Conservation (phyloP, 2,113 vertebrate species). For the Acrocephalus kingi region DNA sequence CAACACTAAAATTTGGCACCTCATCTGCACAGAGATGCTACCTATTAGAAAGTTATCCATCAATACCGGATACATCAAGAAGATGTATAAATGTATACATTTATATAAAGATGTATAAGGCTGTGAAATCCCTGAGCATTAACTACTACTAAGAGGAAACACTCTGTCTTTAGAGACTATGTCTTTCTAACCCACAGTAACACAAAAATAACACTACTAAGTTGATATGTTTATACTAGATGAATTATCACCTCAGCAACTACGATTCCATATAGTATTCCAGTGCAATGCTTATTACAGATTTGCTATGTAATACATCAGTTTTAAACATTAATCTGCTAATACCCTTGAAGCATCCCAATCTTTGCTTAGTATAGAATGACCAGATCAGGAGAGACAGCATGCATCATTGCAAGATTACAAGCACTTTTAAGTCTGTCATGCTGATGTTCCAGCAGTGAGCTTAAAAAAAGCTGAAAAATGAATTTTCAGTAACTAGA, state of each 20-base stretch:
- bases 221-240: not conserved
- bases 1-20: not conserved
- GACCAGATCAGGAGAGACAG: not conserved
- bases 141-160: not conserved
- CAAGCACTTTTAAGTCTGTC: conserved; percentile 4
- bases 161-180: not conserved
- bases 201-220: not conserved
- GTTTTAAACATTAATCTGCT: not conserved
- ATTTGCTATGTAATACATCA: not conserved
- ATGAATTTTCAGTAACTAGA: not conserved
- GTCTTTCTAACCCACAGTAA: not conserved
- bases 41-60: not conserved
- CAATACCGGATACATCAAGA: not conserved
- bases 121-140: not conserved
- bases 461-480: conserved; percentile 21
- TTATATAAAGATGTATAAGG: not conserved
- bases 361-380: not conserved
- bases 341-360: not conserved
- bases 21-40: not conserved
- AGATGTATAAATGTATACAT: not conserved
- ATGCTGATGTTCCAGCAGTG: not conserved
- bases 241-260: not conserved
- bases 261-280: not conserved
- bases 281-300: not conserved
- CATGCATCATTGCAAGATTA: not conserved